These are phyloP conservation scores for Conops quadrifasciatus DNA, from an alignment of 2,888 invertebrate genomes.

Conservation along the genomic window DNA sequence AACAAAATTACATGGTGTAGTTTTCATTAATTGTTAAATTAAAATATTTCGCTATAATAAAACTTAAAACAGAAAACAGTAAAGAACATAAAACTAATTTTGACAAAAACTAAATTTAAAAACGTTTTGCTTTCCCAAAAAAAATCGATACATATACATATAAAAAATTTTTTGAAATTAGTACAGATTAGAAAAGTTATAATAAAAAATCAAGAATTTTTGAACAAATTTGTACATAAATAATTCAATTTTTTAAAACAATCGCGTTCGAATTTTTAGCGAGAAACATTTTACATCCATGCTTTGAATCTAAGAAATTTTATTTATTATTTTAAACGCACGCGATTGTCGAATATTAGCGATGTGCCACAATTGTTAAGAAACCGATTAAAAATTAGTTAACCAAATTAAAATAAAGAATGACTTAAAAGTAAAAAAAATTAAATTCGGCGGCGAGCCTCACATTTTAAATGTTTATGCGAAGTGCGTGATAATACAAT, in stretches of 20 bases:
- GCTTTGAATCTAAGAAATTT: background rate
- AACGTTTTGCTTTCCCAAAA: slow-evolving; percentile 62
- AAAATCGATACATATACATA: slow-evolving; percentile 43
- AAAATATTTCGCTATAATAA: slow-evolving; percentile 58
- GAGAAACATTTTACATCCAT: too few relatives aligned
- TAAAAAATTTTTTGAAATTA: slow-evolving; percentile 25
- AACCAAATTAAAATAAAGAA: background rate
- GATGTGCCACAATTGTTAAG: too few relatives aligned
- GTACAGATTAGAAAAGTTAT: slow-evolving; percentile 25
- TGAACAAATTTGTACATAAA: too few relatives aligned
- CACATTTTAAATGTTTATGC: background rate
- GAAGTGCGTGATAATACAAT: background rate
- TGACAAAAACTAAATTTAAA: slow-evolving; percentile 53
- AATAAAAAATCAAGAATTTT: background rate
- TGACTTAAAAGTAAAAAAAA: too few relatives aligned
- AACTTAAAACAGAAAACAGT: slow-evolving; percentile 55
- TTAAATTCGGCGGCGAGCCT: too few relatives aligned
- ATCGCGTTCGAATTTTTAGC: too few relatives aligned
- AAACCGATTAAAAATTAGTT: too few relatives aligned
- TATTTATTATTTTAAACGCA: background rate
- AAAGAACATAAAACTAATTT: slow-evolving; percentile 52
- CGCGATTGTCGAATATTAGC: too few relatives aligned
- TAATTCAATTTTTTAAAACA: slow-evolving; percentile 26
- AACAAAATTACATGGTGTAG: slow-evolving; percentile 9
- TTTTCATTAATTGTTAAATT: slow-evolving; percentile 19